Evolutionary conservation across 2,888 invertebrate genomes (phyloP).

Genomic region (Drosophila subquinaria): DNA sequence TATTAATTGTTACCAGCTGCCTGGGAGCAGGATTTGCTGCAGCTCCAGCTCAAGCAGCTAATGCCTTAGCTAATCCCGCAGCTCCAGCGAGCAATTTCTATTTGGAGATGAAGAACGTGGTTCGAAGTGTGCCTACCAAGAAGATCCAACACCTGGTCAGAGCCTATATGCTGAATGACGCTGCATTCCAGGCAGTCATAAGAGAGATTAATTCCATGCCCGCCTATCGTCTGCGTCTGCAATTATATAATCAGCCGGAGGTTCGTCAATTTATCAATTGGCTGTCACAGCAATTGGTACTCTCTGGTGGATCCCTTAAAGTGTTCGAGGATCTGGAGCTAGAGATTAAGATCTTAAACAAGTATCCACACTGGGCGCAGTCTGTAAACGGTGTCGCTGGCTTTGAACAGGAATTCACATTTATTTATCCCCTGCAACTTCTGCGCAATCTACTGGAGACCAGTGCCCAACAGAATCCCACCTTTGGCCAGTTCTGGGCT

Average conservation of each 20-base stretch:
- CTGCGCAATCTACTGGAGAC: slow-evolving; percentile 69
- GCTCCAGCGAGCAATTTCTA: slow-evolving; percentile 50
- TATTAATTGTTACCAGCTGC: slow-evolving; percentile 44
- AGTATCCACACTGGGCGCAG: slow-evolving; percentile 67
- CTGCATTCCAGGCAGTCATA: slow-evolving; percentile 79
- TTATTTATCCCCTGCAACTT: slow-evolving; percentile 65
- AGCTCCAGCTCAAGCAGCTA: slow-evolving; percentile 9
- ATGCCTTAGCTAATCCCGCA: not conserved
- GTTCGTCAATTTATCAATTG: slow-evolving; percentile 71
- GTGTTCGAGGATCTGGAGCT: slow-evolving; percentile 73
- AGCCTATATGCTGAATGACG: slow-evolving; percentile 79
- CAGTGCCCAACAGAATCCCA: slow-evolving; percentile 67
- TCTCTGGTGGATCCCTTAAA: slow-evolving; percentile 66
- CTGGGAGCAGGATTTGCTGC: slow-evolving; percentile 27
- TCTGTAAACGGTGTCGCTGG: slow-evolving; percentile 76
- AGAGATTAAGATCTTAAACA: slow-evolving; percentile 74
- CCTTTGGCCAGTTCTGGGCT: slow-evolving; percentile 73
- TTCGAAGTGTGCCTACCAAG: slow-evolving; percentile 63
- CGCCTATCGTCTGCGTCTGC: slow-evolving; percentile 62
- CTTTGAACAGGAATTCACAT: slow-evolving; percentile 72
- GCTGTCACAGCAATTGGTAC: slow-evolving; percentile 69
- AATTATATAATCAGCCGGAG: slow-evolving; percentile 78
- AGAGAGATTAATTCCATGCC: slow-evolving; percentile 72
- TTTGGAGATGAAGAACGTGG: slow-evolving; percentile 58
- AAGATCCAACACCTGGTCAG: slow-evolving; percentile 64